A percentile compares a stretch with the other conserved stretches of the same genome.
These are phyloP conservation scores for Scrobipalpa costella DNA, from an alignment of 2,888 invertebrate genomes.

Conservation along the genomic window DNA sequence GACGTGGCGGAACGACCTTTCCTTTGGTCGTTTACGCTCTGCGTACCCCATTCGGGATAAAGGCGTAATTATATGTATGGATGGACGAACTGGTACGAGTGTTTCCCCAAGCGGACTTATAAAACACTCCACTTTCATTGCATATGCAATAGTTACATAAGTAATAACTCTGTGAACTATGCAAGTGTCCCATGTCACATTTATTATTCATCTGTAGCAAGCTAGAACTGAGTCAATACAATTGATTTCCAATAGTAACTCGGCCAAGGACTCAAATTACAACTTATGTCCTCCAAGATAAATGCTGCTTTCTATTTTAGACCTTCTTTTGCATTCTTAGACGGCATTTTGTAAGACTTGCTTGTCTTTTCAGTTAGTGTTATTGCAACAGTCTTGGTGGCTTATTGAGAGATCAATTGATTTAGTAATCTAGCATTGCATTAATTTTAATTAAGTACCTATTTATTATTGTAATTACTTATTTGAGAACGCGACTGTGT, in stretches of 20 bases:
- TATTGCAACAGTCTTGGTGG: neutral
- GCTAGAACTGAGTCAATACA: constrained; percentile 6
- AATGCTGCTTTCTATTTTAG: neutral
- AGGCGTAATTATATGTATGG: too few species aligned
- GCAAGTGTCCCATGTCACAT: neutral
- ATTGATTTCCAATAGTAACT: constrained; percentile 15
- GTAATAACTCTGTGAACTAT: neutral
- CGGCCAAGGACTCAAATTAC: constrained; percentile 8
- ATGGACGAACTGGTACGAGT: too few species aligned
- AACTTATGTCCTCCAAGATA: neutral
- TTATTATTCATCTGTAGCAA: neutral
- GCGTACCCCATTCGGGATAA: too few species aligned
- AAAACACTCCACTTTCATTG: neutral
- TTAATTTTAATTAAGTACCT: neutral
- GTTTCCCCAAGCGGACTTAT: too few species aligned
- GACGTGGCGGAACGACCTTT: too few species aligned
- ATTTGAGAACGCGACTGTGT: too few species aligned
- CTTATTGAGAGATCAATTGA: neutral
- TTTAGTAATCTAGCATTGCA: neutral
- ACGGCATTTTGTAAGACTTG: neutral
- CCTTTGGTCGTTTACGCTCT: too few species aligned
- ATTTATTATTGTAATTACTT: neutral
- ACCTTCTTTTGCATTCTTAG: neutral
- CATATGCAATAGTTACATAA: neutral
- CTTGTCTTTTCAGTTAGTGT: neutral